A percentile compares a stretch with the other conserved stretches of the same genome.
These are phyloP conservation scores for Chorisops tibialis DNA, from an alignment of 2,888 invertebrate genomes.

Conservation along the genomic window DNA sequence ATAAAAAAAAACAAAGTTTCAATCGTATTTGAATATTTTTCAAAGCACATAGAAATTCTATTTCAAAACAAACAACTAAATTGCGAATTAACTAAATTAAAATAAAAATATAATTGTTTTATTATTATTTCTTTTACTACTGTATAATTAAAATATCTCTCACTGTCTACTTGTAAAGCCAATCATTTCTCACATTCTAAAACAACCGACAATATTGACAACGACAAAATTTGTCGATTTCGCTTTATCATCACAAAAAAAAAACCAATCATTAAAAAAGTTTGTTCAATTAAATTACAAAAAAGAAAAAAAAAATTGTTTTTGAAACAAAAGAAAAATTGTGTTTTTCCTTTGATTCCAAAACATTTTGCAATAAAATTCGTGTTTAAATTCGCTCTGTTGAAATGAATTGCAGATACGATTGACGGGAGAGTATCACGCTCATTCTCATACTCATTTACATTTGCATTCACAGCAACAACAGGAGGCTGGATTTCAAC, in stretches of 20 bases:
- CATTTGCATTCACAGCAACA: constrained; percentile 81
- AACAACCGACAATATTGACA: no score
- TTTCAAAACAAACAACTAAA: neutral
- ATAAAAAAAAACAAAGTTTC: constrained; percentile 25
- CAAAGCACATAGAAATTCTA: constrained; percentile 8
- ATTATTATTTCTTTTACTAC: no score
- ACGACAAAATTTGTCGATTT: neutral
- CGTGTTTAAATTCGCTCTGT: constrained; percentile 44
- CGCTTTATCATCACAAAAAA: neutral
- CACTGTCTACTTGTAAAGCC: no score
- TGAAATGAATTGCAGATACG: constrained; percentile 64
- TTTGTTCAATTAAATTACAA: constrained; percentile 25
- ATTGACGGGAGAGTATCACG: constrained; percentile 92
- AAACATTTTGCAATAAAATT: neutral
- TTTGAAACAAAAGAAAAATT: constrained; percentile 2
- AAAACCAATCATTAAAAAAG: neutral
- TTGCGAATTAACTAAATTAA: constrained; percentile 31
- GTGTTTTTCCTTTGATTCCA: no score
- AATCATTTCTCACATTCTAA: no score
- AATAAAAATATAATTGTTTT: no score
- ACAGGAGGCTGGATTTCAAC: constrained; percentile 65
- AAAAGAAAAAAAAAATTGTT: constrained; percentile 15
- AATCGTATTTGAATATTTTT: constrained; percentile 34
- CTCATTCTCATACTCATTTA: constrained; percentile 88
- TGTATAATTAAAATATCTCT: no score